These are phyloP conservation scores for Rhabdophis nuchalis DNA, from an alignment of 2,797 vertebrate genomes.

Conservation along the genomic window DNA sequence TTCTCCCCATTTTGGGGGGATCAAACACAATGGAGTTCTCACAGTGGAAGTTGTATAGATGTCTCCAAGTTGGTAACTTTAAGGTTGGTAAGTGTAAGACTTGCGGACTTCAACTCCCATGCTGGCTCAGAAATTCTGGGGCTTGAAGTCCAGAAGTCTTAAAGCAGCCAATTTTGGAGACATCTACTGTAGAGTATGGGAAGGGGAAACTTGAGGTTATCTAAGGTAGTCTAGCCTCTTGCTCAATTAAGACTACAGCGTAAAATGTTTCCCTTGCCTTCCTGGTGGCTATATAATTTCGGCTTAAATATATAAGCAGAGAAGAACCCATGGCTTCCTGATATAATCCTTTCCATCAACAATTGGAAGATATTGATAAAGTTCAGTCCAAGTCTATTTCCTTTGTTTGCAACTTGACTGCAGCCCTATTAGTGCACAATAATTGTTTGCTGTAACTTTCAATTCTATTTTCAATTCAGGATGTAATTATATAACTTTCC, in stretches of 20 bases:
- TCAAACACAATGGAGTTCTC: background rate
- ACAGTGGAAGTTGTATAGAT: background rate
- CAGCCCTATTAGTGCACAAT: background rate
- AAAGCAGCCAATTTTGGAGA: too few relatives aligned
- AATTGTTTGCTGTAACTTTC: background rate
- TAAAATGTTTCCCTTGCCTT: background rate
- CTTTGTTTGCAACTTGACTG: background rate
- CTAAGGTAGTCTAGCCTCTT: background rate
- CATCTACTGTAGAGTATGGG: background rate
- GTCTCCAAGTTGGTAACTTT: too few relatives aligned
- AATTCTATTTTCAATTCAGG: background rate
- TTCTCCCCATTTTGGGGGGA: constrained; percentile 23
- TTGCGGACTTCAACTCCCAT: too few relatives aligned
- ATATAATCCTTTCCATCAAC: background rate
- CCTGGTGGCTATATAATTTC: background rate
- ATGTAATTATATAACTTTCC: background rate
- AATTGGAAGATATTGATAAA: background rate
- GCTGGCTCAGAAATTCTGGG: too few relatives aligned
- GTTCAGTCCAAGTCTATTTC: background rate
- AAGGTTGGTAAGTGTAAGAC: too few relatives aligned
- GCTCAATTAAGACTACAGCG: background rate
- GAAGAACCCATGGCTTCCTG: background rate
- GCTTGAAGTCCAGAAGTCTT: too few relatives aligned
- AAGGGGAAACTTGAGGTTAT: background rate
- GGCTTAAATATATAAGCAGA: background rate